phyloP scores from a whole-genome alignment of 2,888 invertebrate genomes.

The Cosmopolites sordidus region DNA sequence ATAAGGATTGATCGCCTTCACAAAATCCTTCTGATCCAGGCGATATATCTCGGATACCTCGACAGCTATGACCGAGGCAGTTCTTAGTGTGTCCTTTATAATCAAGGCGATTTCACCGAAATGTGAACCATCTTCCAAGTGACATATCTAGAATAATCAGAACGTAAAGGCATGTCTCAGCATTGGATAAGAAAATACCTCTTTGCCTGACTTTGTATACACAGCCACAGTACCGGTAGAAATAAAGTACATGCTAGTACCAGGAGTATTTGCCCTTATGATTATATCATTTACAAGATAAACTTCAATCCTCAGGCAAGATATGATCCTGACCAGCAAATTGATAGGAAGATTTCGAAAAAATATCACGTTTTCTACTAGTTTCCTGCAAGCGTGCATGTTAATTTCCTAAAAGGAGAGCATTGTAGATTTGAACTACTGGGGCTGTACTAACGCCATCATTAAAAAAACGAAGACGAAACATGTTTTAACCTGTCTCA shows the following conservation, averaged over 20 bases:
- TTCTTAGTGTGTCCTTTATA: conserved; percentile 40
- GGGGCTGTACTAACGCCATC: too few relatives aligned
- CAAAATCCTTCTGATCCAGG: conserved; percentile 46
- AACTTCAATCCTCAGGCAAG: conserved; percentile 50
- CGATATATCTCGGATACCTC: conserved; percentile 48
- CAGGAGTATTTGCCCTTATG: conserved; percentile 50
- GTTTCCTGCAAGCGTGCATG: conserved; percentile 53
- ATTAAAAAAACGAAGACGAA: too few relatives aligned
- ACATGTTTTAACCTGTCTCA: conserved; percentile 39
- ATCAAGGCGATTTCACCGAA: conserved; percentile 52
- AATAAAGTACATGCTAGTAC: conserved; percentile 57
- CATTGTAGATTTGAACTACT: neutral
- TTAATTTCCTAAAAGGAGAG: conserved; percentile 52
- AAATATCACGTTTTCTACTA: conserved; percentile 55
- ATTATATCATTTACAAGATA: conserved; percentile 55
- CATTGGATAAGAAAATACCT: too few relatives aligned
- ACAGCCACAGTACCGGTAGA: conserved; percentile 55
- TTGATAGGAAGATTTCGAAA: conserved; percentile 52
- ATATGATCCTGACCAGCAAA: conserved; percentile 51
- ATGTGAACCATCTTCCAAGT: conserved; percentile 56
- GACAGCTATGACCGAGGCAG: conserved; percentile 46
- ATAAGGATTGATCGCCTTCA: conserved; percentile 47
- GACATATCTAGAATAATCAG: conserved; percentile 46
- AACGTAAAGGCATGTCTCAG: too few relatives aligned
- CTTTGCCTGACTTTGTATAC: conserved; percentile 50